Conservation (phyloP, 1,140 invertebrate species). For the Rhopalosiphum padi region DNA sequence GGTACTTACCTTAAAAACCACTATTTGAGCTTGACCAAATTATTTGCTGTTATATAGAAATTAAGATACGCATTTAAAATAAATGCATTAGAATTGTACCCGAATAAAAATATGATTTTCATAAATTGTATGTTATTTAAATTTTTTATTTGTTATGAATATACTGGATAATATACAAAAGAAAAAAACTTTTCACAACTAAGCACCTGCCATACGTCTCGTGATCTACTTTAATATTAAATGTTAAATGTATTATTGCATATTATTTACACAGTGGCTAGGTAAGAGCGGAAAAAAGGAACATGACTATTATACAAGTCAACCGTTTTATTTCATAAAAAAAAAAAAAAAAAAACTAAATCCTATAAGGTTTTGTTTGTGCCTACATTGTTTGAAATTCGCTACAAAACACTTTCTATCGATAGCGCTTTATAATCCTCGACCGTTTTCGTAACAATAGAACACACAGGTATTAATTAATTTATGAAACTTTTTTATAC, state of each 20-base stretch:
- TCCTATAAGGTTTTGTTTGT: background rate
- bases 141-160: background rate
- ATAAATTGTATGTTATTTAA: background rate
- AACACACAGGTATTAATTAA: background rate
- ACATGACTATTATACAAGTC: background rate
- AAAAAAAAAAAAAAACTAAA: background rate
- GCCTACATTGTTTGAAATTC: background rate
- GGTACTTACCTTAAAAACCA: background rate
- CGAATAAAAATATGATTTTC: background rate
- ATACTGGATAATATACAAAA: no score
- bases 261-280: background rate
- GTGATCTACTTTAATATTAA: background rate
- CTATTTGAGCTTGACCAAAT: background rate
- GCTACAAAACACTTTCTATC: slow-evolving; percentile 16
- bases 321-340: background rate
- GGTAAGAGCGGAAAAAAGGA: background rate
- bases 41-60: background rate
- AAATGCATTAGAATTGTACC: background rate
- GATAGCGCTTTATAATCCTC: background rate
- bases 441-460: background rate
- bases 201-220: background rate
- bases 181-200: background rate
- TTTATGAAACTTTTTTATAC: background rate
- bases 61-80: background rate
- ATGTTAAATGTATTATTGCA: background rate